Evolutionary conservation across 1,140 invertebrate species (phyloP).

Genomic region (Aphis craccivora): DNA sequence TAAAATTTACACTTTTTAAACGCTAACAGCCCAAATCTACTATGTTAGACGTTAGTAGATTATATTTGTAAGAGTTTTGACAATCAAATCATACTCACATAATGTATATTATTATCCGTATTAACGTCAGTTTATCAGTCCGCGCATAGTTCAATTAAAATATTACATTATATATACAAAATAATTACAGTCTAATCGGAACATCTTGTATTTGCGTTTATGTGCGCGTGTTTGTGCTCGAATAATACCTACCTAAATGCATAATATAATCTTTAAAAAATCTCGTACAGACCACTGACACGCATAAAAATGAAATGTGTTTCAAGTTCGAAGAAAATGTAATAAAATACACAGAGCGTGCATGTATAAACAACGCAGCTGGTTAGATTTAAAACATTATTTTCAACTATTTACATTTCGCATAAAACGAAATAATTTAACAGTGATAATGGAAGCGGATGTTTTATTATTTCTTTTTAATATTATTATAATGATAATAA

Average conservation of each 20-base stretch:
- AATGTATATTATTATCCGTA: no score
- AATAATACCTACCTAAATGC: not conserved
- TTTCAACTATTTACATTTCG: not conserved
- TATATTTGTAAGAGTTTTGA: not conserved
- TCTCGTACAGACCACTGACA: not conserved
- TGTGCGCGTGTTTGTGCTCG: not conserved
- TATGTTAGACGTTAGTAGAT: no score
- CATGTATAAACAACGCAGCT: not conserved
- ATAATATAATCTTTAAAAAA: not conserved
- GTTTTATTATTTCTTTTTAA: not conserved
- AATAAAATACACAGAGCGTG: not conserved
- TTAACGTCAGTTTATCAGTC: no score
- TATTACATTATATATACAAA: not conserved
- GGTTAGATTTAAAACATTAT: conserved; percentile 4
- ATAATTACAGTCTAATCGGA: not conserved
- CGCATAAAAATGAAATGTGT: not conserved
- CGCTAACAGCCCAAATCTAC: no score
- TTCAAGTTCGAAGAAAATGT: not conserved
- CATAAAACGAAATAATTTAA: not conserved
- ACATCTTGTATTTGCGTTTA: not conserved
- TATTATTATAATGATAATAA: not conserved
- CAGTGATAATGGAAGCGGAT: not conserved
- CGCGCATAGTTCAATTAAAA: not conserved
- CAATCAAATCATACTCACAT: not conserved
- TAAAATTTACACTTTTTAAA: no score